phyloP scores from a whole-genome alignment of 2,113 vertebrate genomes.

The Chauna torquata region DNA sequence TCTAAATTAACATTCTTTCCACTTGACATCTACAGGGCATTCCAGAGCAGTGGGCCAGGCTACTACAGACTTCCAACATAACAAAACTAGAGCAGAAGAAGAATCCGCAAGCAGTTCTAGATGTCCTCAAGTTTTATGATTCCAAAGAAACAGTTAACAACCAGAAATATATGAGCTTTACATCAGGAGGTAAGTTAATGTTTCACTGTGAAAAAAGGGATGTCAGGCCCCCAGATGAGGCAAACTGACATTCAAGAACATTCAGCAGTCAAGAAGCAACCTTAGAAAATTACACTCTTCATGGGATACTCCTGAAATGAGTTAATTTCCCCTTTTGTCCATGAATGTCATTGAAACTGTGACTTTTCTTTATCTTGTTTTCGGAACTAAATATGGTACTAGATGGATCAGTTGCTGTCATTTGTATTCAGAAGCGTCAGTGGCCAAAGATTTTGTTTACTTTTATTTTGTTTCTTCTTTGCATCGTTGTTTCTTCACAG shows the following conservation, averaged over 20 bases:
- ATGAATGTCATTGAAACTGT: background rate
- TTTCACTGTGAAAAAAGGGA: background rate
- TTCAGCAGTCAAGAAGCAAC: background rate
- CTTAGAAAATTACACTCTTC: background rate
- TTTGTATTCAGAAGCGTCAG: background rate
- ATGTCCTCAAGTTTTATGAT: constrained; percentile 98
- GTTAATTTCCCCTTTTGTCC: background rate
- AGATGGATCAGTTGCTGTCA: background rate
- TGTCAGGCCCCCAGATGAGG: background rate
- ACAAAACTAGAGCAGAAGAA: constrained; percentile 99
- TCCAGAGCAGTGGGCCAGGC: constrained; percentile 96
- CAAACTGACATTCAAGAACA: background rate
- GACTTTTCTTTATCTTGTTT: background rate
- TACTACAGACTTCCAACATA: constrained; percentile 98
- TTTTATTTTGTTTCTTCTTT: background rate
- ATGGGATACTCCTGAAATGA: background rate
- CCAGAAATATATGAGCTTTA: constrained; percentile 99
- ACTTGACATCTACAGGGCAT: constrained; percentile 85
- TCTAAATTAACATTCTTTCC: constrained; percentile 55
- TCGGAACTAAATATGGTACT: background rate
- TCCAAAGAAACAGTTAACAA: constrained; percentile 99
- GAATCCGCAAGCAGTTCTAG: constrained; percentile 96
- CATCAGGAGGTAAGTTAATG: constrained; percentile 88
- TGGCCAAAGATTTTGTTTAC: background rate
- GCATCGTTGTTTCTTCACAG: background rate